Evolutionary conservation across 2,113 vertebrate genomes (phyloP).

Genomic region (cattle (Bos taurus)): DNA sequence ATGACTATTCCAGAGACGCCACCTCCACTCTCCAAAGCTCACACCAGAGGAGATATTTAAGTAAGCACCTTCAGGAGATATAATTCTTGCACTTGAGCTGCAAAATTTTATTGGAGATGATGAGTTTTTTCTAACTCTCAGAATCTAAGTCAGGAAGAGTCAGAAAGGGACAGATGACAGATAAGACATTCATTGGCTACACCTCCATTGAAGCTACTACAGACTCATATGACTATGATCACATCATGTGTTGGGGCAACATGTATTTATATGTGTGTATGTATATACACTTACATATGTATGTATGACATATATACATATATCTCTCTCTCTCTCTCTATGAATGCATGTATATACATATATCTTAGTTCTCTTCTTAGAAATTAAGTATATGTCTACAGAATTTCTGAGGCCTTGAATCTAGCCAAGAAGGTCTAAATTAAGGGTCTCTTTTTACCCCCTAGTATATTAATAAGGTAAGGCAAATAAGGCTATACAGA

Average conservation of each 20-base stretch:
- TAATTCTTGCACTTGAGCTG: neutral
- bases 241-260: neutral
- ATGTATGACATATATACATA: neutral
- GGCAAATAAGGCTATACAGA: neutral
- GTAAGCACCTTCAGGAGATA: neutral
- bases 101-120: neutral
- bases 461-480: neutral
- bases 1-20: neutral
- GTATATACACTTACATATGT: neutral
- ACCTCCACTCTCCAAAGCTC: neutral
- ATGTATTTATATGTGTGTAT: neutral
- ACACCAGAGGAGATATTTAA: neutral
- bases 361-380: neutral
- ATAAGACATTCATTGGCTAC: neutral
- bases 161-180: neutral
- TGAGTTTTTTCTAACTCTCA: neutral
- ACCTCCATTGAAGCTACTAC: neutral
- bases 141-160: neutral
- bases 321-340: neutral
- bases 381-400: conserved; percentile 2
- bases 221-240: neutral
- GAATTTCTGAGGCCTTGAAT: neutral
- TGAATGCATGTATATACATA: neutral
- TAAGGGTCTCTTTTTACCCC: neutral
- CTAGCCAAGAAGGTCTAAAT: neutral